phyloP scores from a whole-genome alignment of 2,113 vertebrate species.

The Gymnocephalus cernua region DNA sequence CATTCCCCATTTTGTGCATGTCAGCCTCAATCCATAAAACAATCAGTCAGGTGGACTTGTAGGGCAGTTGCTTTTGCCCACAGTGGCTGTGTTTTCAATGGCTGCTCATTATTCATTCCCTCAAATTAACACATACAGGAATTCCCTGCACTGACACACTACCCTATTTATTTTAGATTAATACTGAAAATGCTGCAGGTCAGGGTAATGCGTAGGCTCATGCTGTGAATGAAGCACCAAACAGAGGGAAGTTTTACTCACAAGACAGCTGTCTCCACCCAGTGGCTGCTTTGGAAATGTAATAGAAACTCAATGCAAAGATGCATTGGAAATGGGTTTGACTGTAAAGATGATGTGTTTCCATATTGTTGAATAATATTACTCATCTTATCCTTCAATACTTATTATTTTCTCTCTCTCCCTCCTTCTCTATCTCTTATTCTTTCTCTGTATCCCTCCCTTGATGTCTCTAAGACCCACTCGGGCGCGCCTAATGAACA shows the following conservation, averaged over 20 bases:
- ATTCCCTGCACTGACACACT: constrained; percentile 64
- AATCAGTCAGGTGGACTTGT: constrained; percentile 71
- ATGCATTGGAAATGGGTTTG: not conserved
- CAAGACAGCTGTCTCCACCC: constrained; percentile 82
- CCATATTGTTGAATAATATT: constrained; percentile 52
- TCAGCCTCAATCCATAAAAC: constrained; percentile 70
- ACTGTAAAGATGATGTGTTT: constrained; percentile 37
- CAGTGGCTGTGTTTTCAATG: constrained; percentile 63
- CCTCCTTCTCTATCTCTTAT: constrained; percentile 13
- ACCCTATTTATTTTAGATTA: constrained; percentile 74
- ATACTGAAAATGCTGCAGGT: constrained; percentile 71
- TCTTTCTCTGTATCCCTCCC: constrained; percentile 23
- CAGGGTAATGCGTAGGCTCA: constrained; percentile 48
- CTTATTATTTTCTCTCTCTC: constrained; percentile 12
- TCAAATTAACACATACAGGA: constrained; percentile 64
- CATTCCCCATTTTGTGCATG: constrained; percentile 66
- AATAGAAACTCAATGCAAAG: constrained; percentile 2
- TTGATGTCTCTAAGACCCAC: constrained; percentile 61
- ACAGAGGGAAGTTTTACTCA: constrained; percentile 34
- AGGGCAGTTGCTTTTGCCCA: constrained; percentile 54
- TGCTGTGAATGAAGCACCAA: constrained; percentile 33
- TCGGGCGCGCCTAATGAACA: constrained; percentile 81
- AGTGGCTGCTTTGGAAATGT: constrained; percentile 69
- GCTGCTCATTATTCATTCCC: constrained; percentile 71
- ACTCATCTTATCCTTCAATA: constrained; percentile 39